Percentiles rank a stretch among this genome's conserved stretches.
Conservation (phyloP, 1,140 invertebrate genomes). For the Anoplolepis gracilipes region DNA sequence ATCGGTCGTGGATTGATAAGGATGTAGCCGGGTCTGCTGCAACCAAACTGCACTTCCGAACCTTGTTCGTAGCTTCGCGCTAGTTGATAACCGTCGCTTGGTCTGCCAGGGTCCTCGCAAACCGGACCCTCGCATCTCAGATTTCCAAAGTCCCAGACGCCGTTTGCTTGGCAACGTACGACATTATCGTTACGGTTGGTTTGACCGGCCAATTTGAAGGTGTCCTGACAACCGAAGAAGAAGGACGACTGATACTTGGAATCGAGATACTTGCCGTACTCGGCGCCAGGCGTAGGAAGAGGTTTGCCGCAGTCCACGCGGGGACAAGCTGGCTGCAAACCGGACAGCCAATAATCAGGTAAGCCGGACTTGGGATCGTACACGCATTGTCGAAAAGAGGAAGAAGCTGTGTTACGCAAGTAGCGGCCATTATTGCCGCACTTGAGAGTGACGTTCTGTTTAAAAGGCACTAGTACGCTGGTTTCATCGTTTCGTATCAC, state of each 20-base stretch:
- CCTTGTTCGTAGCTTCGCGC: constrained; percentile 97
- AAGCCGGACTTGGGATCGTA: constrained; percentile 96
- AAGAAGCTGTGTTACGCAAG: constrained; percentile 92
- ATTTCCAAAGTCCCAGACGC: constrained; percentile 98
- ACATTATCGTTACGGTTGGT: constrained; percentile 96
- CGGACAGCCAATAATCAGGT: constrained; percentile 97
- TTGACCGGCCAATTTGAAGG: constrained; percentile 97
- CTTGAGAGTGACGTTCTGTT: constrained; percentile 94
- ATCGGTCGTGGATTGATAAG: constrained; percentile 96
- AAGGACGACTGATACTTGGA: constrained; percentile 97
- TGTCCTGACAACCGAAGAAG: constrained; percentile 98
- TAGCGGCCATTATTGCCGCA: constrained; percentile 92
- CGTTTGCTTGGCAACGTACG: constrained; percentile 96
- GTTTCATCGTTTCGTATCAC: constrained; percentile 92
- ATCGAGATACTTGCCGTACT: constrained; percentile 95
- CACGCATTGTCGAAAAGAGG: constrained; percentile 96
- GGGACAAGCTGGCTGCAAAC: constrained; percentile 93
- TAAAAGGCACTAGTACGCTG: constrained; percentile 94
- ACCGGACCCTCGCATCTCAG: constrained; percentile 98
- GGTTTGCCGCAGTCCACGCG: constrained; percentile 95
- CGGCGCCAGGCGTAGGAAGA: constrained; percentile 95
- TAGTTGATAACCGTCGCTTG: constrained; percentile 95
- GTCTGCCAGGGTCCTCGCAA: constrained; percentile 97
- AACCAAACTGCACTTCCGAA: constrained; percentile 95
- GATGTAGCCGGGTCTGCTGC: constrained; percentile 96